These are phyloP conservation scores for Smittia aterrima DNA, from an alignment of 2,888 invertebrate genomes.

Conservation along the genomic window DNA sequence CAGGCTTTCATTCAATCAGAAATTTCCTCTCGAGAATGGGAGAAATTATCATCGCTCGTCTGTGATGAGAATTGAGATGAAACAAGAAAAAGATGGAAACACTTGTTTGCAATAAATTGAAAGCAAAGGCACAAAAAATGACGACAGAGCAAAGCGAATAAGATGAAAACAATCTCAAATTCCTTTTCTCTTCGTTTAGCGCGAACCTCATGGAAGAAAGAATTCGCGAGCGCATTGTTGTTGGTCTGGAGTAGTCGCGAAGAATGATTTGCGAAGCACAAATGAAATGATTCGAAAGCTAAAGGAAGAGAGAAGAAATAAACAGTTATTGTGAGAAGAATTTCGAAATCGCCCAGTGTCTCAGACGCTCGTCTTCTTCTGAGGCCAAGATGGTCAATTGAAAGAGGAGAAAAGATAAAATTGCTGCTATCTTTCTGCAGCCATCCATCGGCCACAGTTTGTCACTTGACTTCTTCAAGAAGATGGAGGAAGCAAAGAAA, in stretches of 20 bases:
- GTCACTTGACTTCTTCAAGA: slow-evolving; percentile 18
- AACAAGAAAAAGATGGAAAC: not conserved
- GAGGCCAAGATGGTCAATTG: slow-evolving; percentile 19
- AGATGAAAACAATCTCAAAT: not conserved
- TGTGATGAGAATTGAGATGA: not conserved
- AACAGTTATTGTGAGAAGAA: slow-evolving; percentile 19
- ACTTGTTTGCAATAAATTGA: slow-evolving; percentile 33
- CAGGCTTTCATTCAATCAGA: not conserved
- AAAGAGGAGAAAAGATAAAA: not conserved
- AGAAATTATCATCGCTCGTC: too few species aligned
- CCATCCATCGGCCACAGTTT: slow-evolving; percentile 1
- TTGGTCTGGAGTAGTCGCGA: not conserved
- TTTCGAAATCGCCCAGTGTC: slow-evolving; percentile 12
- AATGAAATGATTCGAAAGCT: not conserved
- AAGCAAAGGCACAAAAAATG: slow-evolving; percentile 15
- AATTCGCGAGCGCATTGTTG: slow-evolving; percentile 27
- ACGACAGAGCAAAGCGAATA: slow-evolving; percentile 4
- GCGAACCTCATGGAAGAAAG: slow-evolving; percentile 8
- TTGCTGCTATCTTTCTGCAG: not conserved
- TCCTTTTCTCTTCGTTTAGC: slow-evolving; percentile 18
- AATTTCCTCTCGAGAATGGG: not conserved
- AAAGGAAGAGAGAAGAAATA: not conserved
- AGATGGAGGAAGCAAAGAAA: not conserved
- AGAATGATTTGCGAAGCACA: not conserved
- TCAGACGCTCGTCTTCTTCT: not conserved